Evolutionary conservation across 2,797 vertebrate species (phyloP).

Genomic region (Ctenosaura bakeri): DNA sequence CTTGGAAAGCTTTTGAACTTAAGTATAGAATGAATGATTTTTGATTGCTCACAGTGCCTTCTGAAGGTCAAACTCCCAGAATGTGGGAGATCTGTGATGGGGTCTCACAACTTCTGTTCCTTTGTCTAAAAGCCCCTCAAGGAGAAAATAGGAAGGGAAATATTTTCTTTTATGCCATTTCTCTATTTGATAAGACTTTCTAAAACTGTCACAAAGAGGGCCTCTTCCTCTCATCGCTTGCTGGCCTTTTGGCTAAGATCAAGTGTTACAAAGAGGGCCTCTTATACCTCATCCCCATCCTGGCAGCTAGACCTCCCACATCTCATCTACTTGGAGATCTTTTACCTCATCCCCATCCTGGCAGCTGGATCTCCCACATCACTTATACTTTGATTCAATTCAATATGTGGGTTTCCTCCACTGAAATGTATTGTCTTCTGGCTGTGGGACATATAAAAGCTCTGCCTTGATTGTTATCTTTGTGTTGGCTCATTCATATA

Average conservation of each 20-base stretch:
- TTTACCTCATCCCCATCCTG: too few relatives aligned
- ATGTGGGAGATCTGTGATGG: neutral
- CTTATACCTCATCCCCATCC: too few relatives aligned
- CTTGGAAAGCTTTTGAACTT: neutral
- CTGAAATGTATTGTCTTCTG: neutral
- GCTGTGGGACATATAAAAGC: neutral
- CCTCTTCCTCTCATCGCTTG: too few relatives aligned
- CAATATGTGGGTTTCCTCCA: neutral
- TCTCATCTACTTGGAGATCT: neutral
- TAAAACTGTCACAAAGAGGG: neutral
- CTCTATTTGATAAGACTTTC: neutral
- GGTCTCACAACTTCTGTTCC: neutral
- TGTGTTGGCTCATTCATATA: neutral
- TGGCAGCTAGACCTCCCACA: too few relatives aligned
- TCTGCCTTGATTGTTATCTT: neutral
- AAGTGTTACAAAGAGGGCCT: too few relatives aligned
- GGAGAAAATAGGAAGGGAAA: neutral
- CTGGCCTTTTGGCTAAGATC: too few relatives aligned
- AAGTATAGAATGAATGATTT: neutral
- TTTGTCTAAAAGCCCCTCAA: neutral
- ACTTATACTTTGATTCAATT: neutral
- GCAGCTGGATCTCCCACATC: neutral
- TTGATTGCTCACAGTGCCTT: neutral
- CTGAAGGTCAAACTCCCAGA: neutral
- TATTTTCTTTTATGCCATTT: neutral